Percentiles rank a stretch among this genome's conserved stretches.
Conservation (phyloP, 2,888 invertebrate species). For the Ectobius pallidus region DNA sequence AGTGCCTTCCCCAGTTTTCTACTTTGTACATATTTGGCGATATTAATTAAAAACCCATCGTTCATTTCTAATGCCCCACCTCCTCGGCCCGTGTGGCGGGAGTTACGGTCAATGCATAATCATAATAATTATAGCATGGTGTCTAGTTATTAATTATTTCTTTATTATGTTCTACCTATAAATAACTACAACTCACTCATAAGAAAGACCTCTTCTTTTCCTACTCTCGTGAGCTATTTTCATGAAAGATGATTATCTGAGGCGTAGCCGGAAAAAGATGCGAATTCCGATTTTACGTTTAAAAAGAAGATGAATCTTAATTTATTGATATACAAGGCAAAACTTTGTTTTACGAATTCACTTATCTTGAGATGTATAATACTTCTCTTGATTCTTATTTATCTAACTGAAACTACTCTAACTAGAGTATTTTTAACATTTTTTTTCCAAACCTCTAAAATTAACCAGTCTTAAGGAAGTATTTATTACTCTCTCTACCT, state of each 20-base stretch:
- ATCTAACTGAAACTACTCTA: too few relatives aligned
- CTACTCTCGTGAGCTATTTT: not conserved
- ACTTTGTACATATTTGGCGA: not conserved
- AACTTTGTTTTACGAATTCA: too few relatives aligned
- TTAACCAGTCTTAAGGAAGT: too few relatives aligned
- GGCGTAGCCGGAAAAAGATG: not conserved
- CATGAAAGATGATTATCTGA: not conserved
- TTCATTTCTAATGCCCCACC: not conserved
- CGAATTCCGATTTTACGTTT: too few relatives aligned
- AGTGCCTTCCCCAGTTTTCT: not conserved
- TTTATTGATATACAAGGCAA: too few relatives aligned
- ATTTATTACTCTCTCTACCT: too few relatives aligned
- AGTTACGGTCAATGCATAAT: not conserved
- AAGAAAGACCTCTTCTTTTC: not conserved
- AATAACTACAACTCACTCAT: too few relatives aligned
- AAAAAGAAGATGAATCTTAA: too few relatives aligned
- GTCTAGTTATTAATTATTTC: not conserved
- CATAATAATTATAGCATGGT: not conserved
- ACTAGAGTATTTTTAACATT: too few relatives aligned
- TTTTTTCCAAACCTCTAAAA: too few relatives aligned
- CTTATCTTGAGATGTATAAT: too few relatives aligned
- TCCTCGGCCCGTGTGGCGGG: not conserved
- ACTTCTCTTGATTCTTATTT: too few relatives aligned
- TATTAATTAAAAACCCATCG: not conserved
- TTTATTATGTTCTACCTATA: not conserved